A percentile compares a stretch with the other conserved stretches of the same genome.
These are phyloP conservation scores for Leucoma salicis DNA, from an alignment of 2,888 invertebrate species.

Conservation along the genomic window DNA sequence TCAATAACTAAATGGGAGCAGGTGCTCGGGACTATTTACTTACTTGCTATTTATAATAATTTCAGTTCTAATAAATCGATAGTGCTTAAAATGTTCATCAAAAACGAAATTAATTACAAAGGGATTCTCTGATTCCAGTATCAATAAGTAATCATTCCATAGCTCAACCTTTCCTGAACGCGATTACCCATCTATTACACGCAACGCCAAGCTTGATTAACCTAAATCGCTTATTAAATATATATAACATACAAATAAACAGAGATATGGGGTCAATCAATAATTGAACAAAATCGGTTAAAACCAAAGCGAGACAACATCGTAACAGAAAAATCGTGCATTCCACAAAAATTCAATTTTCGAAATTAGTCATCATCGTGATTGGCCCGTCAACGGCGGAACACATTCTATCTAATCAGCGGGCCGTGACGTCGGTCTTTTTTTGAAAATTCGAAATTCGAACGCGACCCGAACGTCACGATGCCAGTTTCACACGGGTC, in stretches of 20 bases:
- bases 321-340: slow-evolving; percentile 27
- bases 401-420: slow-evolving; percentile 53
- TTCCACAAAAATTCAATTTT: slow-evolving; percentile 36
- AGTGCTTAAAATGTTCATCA: too few relatives aligned
- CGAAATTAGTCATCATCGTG: slow-evolving; percentile 36
- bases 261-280: not conserved
- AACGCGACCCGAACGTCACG: slow-evolving; percentile 59
- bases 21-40: too few relatives aligned
- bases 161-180: too few relatives aligned
- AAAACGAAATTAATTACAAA: too few relatives aligned
- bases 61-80: too few relatives aligned
- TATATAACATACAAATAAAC: not conserved
- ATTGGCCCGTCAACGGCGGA: slow-evolving; percentile 29
- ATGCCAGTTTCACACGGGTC: slow-evolving; percentile 74
- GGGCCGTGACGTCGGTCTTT: slow-evolving; percentile 53
- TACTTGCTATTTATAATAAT: too few relatives aligned
- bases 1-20: too few relatives aligned
- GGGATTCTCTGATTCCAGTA: too few relatives aligned
- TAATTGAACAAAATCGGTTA: slow-evolving; percentile 9
- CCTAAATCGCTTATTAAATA: not conserved
- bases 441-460: slow-evolving; percentile 39
- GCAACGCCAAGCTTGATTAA: not conserved
- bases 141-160: too few relatives aligned
- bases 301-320: slow-evolving; percentile 19
- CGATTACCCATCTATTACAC: too few relatives aligned